A percentile compares a stretch with the other conserved stretches of the same genome.
Conservation (phyloP, 2,888 invertebrate genomes). For the Sarcophaga variegata region DNA sequence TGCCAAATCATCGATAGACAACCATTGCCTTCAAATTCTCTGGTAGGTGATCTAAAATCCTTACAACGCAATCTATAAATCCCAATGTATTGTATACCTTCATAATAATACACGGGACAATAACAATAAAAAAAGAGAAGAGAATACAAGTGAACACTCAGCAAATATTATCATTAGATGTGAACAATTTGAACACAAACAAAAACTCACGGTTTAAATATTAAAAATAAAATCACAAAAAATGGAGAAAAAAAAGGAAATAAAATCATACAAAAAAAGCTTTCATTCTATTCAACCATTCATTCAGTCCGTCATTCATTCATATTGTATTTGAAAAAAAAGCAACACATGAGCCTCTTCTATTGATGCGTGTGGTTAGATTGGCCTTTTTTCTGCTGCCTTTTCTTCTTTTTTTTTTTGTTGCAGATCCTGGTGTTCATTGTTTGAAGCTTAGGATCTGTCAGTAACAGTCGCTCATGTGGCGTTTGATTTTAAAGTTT, state of each 20-base stretch:
- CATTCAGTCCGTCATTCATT: background rate
- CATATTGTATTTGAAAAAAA: background rate
- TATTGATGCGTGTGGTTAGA: conserved; percentile 59
- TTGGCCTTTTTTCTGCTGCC: conserved; percentile 62
- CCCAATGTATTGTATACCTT: conserved; percentile 55
- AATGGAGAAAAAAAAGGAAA: background rate
- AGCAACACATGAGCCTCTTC: conserved; percentile 43
- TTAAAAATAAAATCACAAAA: background rate
- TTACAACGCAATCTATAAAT: conserved; percentile 24
- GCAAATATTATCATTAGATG: conserved; percentile 64
- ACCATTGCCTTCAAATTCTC: background rate
- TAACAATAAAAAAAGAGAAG: conserved; percentile 38
- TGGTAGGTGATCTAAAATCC: conserved; percentile 19
- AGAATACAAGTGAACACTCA: conserved; percentile 50
- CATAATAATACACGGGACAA: conserved; percentile 7
- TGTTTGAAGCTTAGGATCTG: conserved; percentile 67
- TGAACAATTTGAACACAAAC: conserved; percentile 47
- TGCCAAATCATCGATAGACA: background rate
- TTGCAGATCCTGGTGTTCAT: conserved; percentile 16
- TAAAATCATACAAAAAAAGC: conserved; percentile 46
- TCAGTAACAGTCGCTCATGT: conserved; percentile 60
- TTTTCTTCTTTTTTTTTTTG: background rate
- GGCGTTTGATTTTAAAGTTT: conserved; percentile 41
- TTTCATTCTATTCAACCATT: conserved; percentile 36
- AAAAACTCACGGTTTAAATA: conserved; percentile 59